A percentile compares a stretch with the other conserved stretches of the same genome.
phyloP scores from a whole-genome alignment of 2,888 invertebrate genomes.

The Cheilosia grossa region DNA sequence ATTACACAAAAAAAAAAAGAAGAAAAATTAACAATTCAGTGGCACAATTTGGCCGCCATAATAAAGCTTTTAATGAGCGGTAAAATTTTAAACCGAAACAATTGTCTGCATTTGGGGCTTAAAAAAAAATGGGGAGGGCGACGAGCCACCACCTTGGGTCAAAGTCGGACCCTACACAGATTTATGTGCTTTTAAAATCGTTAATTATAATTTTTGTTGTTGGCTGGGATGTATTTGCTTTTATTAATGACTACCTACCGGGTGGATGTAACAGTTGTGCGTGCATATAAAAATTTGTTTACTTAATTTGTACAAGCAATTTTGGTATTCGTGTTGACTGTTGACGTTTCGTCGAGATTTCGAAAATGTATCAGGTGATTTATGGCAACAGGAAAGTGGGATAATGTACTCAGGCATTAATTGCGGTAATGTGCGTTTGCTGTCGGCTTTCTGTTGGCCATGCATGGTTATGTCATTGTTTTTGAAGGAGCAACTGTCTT shows the following conservation, averaged over 20 bases:
- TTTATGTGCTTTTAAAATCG: conserved; percentile 61
- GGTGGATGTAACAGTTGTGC: conserved; percentile 50
- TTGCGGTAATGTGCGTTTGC: background rate
- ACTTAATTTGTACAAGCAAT: conserved; percentile 43
- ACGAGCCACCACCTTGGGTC: background rate
- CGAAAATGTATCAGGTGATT: conserved; percentile 34
- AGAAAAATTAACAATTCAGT: conserved; percentile 47
- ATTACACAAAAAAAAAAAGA: background rate
- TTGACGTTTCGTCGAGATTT: conserved; percentile 35
- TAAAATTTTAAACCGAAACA: conserved; percentile 48
- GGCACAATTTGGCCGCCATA: conserved; percentile 57
- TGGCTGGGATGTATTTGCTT: conserved; percentile 15
- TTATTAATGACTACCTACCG: conserved; percentile 42
- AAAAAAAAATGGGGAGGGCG: conserved; percentile 18
- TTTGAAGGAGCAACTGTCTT: too few relatives aligned
- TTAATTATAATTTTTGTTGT: conserved; percentile 55
- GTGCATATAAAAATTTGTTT: conserved; percentile 38
- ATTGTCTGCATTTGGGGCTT: conserved; percentile 33
- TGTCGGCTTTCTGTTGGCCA: too few relatives aligned
- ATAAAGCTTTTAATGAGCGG: conserved; percentile 61
- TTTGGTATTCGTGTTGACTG: conserved; percentile 29
- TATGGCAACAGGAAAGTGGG: conserved; percentile 14
- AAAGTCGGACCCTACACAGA: conserved; percentile 37
- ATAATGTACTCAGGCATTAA: background rate
- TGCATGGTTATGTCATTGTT: too few relatives aligned